These are phyloP conservation scores for Plutomurus gul DNA, from an alignment of 1,140 invertebrate species.

Conservation along the genomic window DNA sequence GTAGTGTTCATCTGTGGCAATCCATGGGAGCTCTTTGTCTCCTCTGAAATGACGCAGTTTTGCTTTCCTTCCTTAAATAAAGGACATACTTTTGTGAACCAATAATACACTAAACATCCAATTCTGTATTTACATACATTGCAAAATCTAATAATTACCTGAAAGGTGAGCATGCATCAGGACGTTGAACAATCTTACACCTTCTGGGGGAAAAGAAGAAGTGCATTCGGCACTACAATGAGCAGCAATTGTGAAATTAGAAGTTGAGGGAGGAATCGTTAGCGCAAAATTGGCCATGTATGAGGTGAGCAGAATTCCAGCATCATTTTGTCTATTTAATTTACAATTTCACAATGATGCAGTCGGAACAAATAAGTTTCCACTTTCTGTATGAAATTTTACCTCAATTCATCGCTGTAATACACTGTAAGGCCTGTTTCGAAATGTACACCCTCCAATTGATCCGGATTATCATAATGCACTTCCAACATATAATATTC, in stretches of 20 bases:
- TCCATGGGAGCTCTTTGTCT: slow-evolving; percentile 66
- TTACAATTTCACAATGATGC: background rate
- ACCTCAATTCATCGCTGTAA: slow-evolving; percentile 8
- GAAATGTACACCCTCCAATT: background rate
- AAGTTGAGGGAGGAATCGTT: background rate
- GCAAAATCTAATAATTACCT: no score
- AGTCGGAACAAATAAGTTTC: background rate
- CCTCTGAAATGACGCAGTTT: slow-evolving; percentile 68
- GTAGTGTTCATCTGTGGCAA: slow-evolving; percentile 67
- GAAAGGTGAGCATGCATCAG: background rate
- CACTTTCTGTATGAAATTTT: background rate
- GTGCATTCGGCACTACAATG: background rate
- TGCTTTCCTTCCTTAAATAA: slow-evolving; percentile 64
- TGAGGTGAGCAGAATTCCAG: background rate
- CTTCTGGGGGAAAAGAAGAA: background rate
- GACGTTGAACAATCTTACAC: background rate
- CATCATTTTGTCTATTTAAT: background rate
- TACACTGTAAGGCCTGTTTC: slow-evolving; percentile 13
- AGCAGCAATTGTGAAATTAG: background rate
- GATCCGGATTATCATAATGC: slow-evolving; percentile 40
- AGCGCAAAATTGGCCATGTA: background rate
- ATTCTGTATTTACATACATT: no score
- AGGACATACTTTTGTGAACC: no score
- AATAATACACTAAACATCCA: no score
- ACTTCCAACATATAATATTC: slow-evolving; percentile 37